phyloP scores from a whole-genome alignment of 1,140 invertebrate species.

The Pinna nobilis region DNA sequence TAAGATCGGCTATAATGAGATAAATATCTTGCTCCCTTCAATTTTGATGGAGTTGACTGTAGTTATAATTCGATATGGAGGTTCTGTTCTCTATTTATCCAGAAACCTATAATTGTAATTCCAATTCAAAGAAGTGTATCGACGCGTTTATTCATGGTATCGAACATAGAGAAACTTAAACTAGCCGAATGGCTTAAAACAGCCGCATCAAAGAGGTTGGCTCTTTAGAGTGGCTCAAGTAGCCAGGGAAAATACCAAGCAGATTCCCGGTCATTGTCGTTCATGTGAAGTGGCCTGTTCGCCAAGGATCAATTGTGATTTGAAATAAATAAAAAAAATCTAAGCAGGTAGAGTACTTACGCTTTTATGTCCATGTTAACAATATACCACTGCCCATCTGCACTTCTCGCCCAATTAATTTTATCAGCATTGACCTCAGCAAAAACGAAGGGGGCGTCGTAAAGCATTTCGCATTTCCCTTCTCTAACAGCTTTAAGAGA shows the following conservation, averaged over 20 bases:
- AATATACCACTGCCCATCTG: slow-evolving; percentile 55
- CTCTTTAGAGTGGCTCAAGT: neutral
- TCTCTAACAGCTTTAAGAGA: slow-evolving; percentile 81
- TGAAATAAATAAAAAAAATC: neutral
- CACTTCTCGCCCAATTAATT: slow-evolving; percentile 76
- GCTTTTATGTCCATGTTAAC: slow-evolving; percentile 54
- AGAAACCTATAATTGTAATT: too few relatives aligned
- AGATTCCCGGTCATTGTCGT: too few relatives aligned
- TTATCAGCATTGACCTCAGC: slow-evolving; percentile 86
- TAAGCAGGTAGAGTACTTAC: slow-evolving; percentile 19
- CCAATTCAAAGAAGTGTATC: too few relatives aligned
- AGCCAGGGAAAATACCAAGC: neutral
- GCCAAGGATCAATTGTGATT: neutral
- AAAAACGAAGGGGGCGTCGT: slow-evolving; percentile 85
- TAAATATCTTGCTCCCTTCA: too few relatives aligned
- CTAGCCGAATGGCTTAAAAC: too few relatives aligned
- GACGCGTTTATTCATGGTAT: too few relatives aligned
- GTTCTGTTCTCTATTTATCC: too few relatives aligned
- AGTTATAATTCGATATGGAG: too few relatives aligned
- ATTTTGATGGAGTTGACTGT: too few relatives aligned
- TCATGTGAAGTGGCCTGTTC: too few relatives aligned
- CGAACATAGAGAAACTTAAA: too few relatives aligned
- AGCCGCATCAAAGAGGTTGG: neutral
- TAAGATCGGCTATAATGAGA: too few relatives aligned
- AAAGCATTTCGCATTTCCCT: slow-evolving; percentile 81